A percentile compares a stretch with the other conserved stretches of the same genome.
Evolutionary conservation across 2,113 vertebrate genomes (phyloP).

Genomic region (Nycticebus coucang): DNA sequence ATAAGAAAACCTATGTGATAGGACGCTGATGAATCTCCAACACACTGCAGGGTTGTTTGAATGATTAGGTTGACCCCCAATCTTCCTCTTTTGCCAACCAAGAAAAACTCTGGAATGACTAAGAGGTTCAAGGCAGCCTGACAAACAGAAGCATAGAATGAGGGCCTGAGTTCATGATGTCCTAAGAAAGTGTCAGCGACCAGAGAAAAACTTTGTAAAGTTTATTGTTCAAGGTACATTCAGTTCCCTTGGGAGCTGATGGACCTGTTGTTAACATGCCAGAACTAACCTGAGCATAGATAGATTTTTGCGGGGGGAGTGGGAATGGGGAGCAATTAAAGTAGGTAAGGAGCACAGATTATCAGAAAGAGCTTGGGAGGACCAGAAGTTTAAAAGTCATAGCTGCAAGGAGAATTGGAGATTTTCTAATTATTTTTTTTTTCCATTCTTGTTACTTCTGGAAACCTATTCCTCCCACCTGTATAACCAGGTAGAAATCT

Average conservation of each 20-base stretch:
- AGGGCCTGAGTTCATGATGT: not conserved
- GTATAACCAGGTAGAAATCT: not conserved
- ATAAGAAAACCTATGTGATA: conserved; percentile 39
- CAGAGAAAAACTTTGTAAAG: not conserved
- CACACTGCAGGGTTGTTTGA: not conserved
- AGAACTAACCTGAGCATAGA: not conserved
- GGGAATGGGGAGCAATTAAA: not conserved
- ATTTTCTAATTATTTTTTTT: not conserved
- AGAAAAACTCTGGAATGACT: not conserved
- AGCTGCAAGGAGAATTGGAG: not conserved
- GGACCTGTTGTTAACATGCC: not conserved
- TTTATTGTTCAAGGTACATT: not conserved
- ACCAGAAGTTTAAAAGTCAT: not conserved
- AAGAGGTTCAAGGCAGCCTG: not conserved
- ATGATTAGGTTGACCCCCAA: not conserved
- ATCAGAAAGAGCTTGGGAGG: not conserved
- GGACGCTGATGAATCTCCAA: not conserved
- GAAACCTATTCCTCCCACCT: not conserved
- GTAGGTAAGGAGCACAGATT: not conserved
- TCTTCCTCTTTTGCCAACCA: conserved; percentile 7
- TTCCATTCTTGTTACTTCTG: not conserved
- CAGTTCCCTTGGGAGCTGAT: not conserved
- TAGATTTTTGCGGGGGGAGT: not conserved
- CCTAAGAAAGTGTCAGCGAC: not conserved
- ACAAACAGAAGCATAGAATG: not conserved